A percentile compares a stretch with the other conserved stretches of the same genome.
Evolutionary conservation across 2,888 invertebrate genomes (phyloP).

Genomic region (Erebia epiphron): DNA sequence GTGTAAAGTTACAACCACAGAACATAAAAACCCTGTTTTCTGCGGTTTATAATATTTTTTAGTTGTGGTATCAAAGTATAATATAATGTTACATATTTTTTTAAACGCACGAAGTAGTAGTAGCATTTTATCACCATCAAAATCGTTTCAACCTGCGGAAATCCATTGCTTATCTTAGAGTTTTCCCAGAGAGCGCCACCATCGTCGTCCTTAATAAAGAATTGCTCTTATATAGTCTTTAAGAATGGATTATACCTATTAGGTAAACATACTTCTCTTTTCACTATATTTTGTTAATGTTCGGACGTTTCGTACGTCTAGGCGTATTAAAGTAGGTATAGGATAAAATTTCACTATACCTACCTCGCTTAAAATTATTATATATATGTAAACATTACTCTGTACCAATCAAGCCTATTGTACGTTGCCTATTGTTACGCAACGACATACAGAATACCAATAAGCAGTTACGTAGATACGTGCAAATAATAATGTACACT

Average conservation of each 20-base stretch:
- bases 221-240: too few relatives aligned
- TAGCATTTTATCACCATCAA: too few relatives aligned
- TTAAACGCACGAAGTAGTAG: too few relatives aligned
- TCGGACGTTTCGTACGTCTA: too few relatives aligned
- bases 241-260: too few relatives aligned
- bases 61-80: neutral
- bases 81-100: neutral
- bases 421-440: conserved; percentile 29
- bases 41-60: neutral
- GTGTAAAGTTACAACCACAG: neutral
- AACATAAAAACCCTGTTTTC: neutral
- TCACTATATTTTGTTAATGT: neutral
- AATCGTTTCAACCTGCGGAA: too few relatives aligned
- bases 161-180: too few relatives aligned
- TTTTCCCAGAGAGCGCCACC: too few relatives aligned
- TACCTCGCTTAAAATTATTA: neutral
- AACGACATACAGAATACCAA: conserved; percentile 27
- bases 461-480: conserved; percentile 16
- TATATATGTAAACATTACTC: conserved; percentile 22
- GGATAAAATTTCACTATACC: neutral
- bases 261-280: too few relatives aligned
- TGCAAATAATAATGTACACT: conserved; percentile 13
- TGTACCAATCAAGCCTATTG: conserved; percentile 37
- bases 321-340: too few relatives aligned
- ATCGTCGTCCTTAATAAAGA: too few relatives aligned